These are phyloP conservation scores for Philereme vetulata DNA, from an alignment of 2,888 invertebrate species.

Conservation along the genomic window DNA sequence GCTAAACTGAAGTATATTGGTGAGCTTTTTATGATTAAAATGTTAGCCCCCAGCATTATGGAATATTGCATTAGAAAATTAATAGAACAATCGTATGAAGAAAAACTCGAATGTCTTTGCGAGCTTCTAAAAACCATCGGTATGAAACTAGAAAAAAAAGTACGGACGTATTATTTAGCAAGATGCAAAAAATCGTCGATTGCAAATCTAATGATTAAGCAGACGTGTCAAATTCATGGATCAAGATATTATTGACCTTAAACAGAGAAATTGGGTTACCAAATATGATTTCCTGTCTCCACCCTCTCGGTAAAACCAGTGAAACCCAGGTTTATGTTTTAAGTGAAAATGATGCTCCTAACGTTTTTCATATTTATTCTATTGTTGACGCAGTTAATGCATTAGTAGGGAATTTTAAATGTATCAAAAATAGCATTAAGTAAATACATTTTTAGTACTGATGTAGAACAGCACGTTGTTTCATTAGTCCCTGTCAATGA, in stretches of 20 bases:
- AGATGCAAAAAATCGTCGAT: slow-evolving; percentile 88
- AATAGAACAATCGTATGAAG: slow-evolving; percentile 91
- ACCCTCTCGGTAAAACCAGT: too few relatives aligned
- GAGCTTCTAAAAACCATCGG: slow-evolving; percentile 96
- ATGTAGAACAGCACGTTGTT: too few relatives aligned
- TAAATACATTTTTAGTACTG: too few relatives aligned
- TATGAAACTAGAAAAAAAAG: slow-evolving; percentile 86
- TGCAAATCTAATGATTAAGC: slow-evolving; percentile 85
- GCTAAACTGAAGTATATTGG: slow-evolving; percentile 93
- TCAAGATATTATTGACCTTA: slow-evolving; percentile 95
- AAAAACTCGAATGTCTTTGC: slow-evolving; percentile 96
- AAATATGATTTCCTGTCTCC: too few relatives aligned
- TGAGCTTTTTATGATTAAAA: slow-evolving; percentile 95
- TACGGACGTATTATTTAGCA: slow-evolving; percentile 84
- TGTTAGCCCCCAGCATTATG: slow-evolving; percentile 95
- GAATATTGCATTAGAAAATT: slow-evolving; percentile 91
- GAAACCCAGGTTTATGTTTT: too few relatives aligned
- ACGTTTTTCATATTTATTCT: too few relatives aligned
- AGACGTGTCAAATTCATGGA: slow-evolving; percentile 89
- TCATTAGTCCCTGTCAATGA: too few relatives aligned
- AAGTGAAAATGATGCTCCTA: too few relatives aligned
- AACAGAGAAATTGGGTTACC: slow-evolving; percentile 47
- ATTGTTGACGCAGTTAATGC: too few relatives aligned
- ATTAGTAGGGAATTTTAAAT: too few relatives aligned
- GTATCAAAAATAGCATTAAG: too few relatives aligned